Percentiles rank a stretch among this genome's conserved stretches.
phyloP scores from a whole-genome alignment of 2,113 vertebrate genomes.

The Entosphenus tridentatus region DNA sequence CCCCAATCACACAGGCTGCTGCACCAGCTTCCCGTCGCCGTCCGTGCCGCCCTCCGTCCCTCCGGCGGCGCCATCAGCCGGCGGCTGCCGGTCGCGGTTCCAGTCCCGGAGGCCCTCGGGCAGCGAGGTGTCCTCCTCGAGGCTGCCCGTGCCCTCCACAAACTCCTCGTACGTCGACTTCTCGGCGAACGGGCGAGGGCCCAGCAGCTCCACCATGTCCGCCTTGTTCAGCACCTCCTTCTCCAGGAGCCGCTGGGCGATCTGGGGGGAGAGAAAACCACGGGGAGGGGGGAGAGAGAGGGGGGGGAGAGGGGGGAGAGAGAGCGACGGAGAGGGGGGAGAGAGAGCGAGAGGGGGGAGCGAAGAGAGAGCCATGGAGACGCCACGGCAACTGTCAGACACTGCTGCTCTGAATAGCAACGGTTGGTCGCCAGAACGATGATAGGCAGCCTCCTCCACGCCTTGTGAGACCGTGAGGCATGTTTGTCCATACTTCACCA shows the following conservation, averaged over 20 bases:
- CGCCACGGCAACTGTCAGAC: too few species aligned
- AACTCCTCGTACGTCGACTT: constrained; percentile 91
- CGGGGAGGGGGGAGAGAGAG: too few species aligned
- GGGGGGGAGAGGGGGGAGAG: too few species aligned
- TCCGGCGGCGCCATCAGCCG: neutral
- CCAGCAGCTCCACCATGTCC: constrained; percentile 73
- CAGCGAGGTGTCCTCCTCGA: constrained; percentile 72
- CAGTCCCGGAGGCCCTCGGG: constrained; percentile 87
- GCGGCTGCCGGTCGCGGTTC: constrained; percentile 54
- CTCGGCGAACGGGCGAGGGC: constrained; percentile 59
- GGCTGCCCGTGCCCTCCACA: constrained; percentile 74
- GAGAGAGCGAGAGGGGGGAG: constrained; percentile 1
- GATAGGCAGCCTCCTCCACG: too few species aligned
- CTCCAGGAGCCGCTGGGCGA: constrained; percentile 66
- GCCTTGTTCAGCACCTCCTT: constrained; percentile 81
- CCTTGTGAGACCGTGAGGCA: too few species aligned
- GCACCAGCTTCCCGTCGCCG: too few species aligned
- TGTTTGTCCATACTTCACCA: too few species aligned
- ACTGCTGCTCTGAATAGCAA: too few species aligned
- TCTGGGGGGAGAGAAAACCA: constrained; percentile 23
- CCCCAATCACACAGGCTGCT: too few species aligned
- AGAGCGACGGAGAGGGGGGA: too few species aligned
- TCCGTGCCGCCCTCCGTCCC: too few species aligned
- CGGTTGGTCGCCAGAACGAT: too few species aligned
- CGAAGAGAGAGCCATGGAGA: neutral